These are phyloP conservation scores for Ditylenchus dipsaci DNA, from an alignment of 1,140 invertebrate genomes.

Conservation along the genomic window DNA sequence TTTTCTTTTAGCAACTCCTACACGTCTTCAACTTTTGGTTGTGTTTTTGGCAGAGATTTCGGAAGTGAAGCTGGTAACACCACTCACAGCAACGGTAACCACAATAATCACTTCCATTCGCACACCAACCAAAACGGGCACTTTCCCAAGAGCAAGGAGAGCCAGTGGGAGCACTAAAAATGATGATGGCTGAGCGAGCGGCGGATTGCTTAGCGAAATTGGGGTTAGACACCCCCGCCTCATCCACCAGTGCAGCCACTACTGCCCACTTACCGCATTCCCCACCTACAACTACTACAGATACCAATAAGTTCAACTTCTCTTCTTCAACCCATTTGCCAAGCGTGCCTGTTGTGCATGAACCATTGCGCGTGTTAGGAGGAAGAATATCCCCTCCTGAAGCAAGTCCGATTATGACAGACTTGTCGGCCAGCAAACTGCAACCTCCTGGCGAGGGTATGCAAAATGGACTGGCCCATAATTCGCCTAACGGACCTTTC, in stretches of 20 bases:
- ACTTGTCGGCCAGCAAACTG: conserved; percentile 6
- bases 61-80: background rate
- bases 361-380: background rate
- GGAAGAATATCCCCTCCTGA: background rate
- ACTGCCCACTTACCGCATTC: background rate
- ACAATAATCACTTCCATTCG: background rate
- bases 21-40: background rate
- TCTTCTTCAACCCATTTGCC: background rate
- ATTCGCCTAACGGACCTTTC: conserved; percentile 20
- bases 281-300: background rate
- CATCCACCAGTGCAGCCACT: background rate
- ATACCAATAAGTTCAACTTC: conserved; percentile 10
- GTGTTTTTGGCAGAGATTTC: conserved; percentile 4
- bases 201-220: conserved; percentile 57
- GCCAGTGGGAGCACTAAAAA: conserved; percentile 57
- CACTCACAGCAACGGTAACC: background rate
- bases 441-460: background rate
- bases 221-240: conserved; percentile 42
- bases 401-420: conserved; percentile 4
- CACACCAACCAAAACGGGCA: background rate
- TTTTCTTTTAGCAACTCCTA: too few species aligned
- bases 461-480: background rate
- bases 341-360: background rate
- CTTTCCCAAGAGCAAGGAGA: conserved; percentile 34
- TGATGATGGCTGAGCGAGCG: conserved; percentile 56